Base-by-base conservation (phyloP, 2,888 invertebrate species). In the Aleiodes alternator region DNA sequence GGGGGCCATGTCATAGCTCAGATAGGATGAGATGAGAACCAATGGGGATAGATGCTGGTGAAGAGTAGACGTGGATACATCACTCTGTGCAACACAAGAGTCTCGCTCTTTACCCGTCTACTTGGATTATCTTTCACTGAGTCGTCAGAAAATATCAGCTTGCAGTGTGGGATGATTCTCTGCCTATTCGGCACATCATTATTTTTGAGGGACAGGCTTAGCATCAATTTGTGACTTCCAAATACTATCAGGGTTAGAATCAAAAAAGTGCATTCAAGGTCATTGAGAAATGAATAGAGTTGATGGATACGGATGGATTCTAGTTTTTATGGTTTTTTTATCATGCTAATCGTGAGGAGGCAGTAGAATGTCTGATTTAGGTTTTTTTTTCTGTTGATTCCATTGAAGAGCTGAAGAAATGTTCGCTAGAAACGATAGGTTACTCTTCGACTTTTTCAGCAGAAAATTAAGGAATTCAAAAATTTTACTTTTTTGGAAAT, bases 101-200 rank as follows among this genome's bases (percentile, higher is more conserved):
- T 61, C 61, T 68, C 11, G 66, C 50, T 68, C 50, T 68, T 68
- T 68, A 23, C 29, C 29, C 50, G 66, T 68, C 66, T 50, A 31
- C 29, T 68, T 68, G 50, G 66, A 68, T 68, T 68, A 68, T 68
- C 50, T 50, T 50, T 23, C 31, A 68, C 29, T n/a, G 29, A 68
- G 3, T 31, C 66, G 29, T 51, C 29, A 31, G 66, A 6, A 68
- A 14, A 53, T 53, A 11, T 53, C 14, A 23, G 38, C 38, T 5
- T 8, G 29, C 57, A 57, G 23, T 23, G 23, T 23, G 23, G 23
- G 23, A 23, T 23, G 31, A 23, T 12, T 29, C 12, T 57, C 31
- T 6, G 7, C 23, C 12, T 23, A 38, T 61, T 61, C 43, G 23
- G 23, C 23, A 23, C 43, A 38, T 61, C 43, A 61, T 14, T 61